Evolutionary conservation across 1,140 invertebrate genomes (phyloP), one percentile per base, ranked within the genome.

Genomic region (Bicyclus anynana): DNA sequence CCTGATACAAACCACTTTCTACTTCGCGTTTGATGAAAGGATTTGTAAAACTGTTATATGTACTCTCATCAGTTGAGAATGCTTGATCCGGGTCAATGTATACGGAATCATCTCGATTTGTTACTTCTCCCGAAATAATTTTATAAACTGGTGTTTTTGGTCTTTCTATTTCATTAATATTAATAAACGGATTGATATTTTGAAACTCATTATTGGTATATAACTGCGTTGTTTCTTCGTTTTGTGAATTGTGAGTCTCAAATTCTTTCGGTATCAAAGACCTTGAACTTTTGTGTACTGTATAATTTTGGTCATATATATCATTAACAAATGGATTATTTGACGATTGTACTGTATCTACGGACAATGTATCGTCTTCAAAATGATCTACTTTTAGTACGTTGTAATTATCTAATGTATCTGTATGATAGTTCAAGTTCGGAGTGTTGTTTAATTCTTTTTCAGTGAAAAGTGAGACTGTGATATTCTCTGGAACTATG

Each of bases 401-500:
- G 48, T 60, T 42, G 14, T 68, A 59, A 2, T 51, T 62, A 14
- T 61, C 23, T 49, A 55, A 23, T 16, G 56, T 37, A 5, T 49
- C 51, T 21, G 5, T 49, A 12, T 49, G 44, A 2, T 5, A 5
- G 10, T 17, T 3, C n/a, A 42, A 7, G 23, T n/a, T 17, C 10
- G 2, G 18, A 23, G 26, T 35, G 12, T 53, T 6, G 17, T 13
- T n/a, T 27, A 18, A 10, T 42, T 46, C 20, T 0, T 65, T 82
- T 63, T 87, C 81, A 49, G 77, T 80, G 49, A 69, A 62, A 16
- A 87, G 42, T 9, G 84, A 85, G 1, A 87, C 81, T 5, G 80
- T 77, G 61, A 87, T 82, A 57, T 64, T 81, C 71, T 84, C 74
- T 7, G 84, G 84, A 35, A 87, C 68, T 33, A 87, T 82, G 14